These are phyloP conservation scores for Neomonachus schauinslandi DNA, from an alignment of 2,113 vertebrate genomes.

Conservation along the genomic window DNA sequence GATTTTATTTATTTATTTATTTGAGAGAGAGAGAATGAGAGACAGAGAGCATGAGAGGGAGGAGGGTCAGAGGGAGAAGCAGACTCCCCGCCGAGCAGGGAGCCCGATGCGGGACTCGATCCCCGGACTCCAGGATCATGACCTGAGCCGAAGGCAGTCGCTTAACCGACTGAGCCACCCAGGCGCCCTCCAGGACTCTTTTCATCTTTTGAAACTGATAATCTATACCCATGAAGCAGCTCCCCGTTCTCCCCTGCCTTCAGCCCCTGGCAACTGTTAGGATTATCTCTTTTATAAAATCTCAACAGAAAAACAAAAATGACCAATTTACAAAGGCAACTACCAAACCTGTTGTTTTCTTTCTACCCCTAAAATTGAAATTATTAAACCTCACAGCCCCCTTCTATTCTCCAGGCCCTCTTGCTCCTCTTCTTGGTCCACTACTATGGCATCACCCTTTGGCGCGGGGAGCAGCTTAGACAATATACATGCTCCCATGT, in stretches of 20 bases:
- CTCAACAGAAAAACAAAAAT: background rate
- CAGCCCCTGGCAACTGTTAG: background rate
- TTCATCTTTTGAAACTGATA: background rate
- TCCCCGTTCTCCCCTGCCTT: background rate
- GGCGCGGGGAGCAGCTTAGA: no score
- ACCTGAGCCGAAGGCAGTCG: no score
- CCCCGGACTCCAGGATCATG: no score
- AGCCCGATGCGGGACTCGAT: no score
- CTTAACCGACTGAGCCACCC: no score
- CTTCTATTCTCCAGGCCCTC: background rate
- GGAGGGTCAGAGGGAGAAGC: no score
- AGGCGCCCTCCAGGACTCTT: background rate
- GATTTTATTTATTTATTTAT: no score
- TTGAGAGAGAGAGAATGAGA: no score
- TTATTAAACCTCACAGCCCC: background rate
- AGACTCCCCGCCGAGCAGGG: no score
- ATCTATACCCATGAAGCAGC: background rate
- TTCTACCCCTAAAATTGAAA: background rate
- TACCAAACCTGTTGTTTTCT: background rate
- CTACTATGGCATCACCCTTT: no score
- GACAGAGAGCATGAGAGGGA: no score
- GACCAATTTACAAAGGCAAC: background rate
- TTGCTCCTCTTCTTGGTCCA: background rate
- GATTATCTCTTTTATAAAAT: background rate
- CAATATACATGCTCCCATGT: background rate